phyloP scores from a whole-genome alignment of 2,888 invertebrate genomes.

The Napeogenes sylphis region DNA sequence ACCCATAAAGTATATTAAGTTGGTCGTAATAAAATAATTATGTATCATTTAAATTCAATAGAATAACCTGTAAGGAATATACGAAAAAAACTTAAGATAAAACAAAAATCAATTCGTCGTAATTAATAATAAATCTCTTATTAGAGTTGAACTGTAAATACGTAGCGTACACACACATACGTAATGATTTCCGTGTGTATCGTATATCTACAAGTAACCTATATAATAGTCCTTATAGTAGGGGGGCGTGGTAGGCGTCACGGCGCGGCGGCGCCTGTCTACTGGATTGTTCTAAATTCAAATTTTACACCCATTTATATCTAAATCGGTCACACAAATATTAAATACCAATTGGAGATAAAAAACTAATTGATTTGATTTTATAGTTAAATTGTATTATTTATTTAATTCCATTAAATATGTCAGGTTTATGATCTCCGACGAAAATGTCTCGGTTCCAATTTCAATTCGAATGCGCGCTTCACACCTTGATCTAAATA shows the following conservation, averaged over 20 bases:
- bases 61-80: no score
- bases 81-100: no score
- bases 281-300: slow-evolving; percentile 50
- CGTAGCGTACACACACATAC: no score
- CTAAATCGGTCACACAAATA: slow-evolving; percentile 13
- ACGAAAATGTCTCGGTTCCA: slow-evolving; percentile 69
- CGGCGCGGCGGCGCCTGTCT: slow-evolving; percentile 65
- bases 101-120: no score
- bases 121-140: no score
- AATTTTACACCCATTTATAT: slow-evolving; percentile 29
- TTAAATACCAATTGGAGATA: not conserved
- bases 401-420: not conserved
- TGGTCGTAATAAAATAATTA: no score
- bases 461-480: slow-evolving; percentile 71
- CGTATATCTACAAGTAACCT: slow-evolving; percentile 17
- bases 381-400: not conserved
- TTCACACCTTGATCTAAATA: slow-evolving; percentile 78
- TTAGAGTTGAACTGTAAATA: no score
- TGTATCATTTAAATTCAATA: no score
- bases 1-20: no score
- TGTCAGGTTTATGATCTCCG: slow-evolving; percentile 52
- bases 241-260: slow-evolving; percentile 69
- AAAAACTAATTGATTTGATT: not conserved
- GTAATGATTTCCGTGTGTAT: no score
- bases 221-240: slow-evolving; percentile 27